Percentiles rank a stretch among this genome's conserved stretches.
Conservation (phyloP, 2,797 vertebrate species). For the Gymnothorax javanicus region DNA sequence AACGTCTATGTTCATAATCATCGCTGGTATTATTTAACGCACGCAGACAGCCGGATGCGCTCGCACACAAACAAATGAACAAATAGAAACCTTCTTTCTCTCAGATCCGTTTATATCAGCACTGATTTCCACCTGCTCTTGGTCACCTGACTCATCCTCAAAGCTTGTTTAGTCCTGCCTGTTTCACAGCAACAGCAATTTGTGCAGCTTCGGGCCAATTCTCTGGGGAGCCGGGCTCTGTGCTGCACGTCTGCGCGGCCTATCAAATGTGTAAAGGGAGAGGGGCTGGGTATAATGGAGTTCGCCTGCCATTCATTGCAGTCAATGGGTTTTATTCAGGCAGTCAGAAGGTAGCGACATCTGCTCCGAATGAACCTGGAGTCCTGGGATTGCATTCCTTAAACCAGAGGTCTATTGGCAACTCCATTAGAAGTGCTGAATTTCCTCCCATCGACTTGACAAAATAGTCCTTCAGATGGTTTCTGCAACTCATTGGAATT, state of each 20-base stretch:
- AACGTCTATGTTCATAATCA: background rate
- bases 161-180: conserved; percentile 7
- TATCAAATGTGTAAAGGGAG: background rate
- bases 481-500: too few relatives aligned
- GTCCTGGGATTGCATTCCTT: background rate
- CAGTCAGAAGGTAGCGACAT: background rate
- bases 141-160: conserved; percentile 4
- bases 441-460: too few relatives aligned
- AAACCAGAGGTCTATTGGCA: too few relatives aligned
- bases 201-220: background rate
- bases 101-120: background rate
- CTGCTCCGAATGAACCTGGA: background rate
- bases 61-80: background rate
- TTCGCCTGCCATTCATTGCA: background rate
- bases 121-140: conserved; percentile 11
- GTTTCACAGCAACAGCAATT: conserved; percentile 7
- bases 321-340: background rate
- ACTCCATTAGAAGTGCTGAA: too few relatives aligned
- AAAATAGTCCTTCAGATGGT: too few relatives aligned
- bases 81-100: background rate
- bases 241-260: background rate
- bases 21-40: background rate
- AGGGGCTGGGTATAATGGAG: background rate
- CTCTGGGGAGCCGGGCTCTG: background rate
- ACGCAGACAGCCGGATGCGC: too few relatives aligned